These are phyloP conservation scores for Lasioglossum albipes DNA, from an alignment of 1,140 invertebrate species.

Conservation along the genomic window DNA sequence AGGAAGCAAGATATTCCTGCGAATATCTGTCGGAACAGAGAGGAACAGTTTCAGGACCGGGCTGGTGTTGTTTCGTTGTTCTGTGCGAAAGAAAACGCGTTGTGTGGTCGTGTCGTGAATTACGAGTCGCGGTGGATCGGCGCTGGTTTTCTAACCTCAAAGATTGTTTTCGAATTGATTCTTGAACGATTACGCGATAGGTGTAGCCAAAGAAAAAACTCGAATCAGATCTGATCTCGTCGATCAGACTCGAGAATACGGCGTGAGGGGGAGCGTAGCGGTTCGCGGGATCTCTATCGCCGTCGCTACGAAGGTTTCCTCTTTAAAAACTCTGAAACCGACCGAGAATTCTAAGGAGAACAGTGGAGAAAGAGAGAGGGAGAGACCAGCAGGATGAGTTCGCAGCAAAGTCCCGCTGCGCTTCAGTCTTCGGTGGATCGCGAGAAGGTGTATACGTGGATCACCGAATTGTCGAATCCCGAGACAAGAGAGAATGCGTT, in stretches of 20 bases:
- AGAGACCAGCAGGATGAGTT: conserved; percentile 77
- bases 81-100: no score
- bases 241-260: background rate
- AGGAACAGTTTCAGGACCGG: no score
- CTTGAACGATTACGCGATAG: background rate
- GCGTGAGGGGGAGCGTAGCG: no score
- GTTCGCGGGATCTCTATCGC: no score
- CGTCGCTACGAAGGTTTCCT: background rate
- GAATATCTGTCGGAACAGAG: no score
- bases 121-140: no score
- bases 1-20: no score
- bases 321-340: no score
- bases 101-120: no score
- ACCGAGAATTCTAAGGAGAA: no score
- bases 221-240: background rate
- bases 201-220: background rate
- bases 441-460: conserved; percentile 96
- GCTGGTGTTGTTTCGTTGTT: no score
- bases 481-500: conserved; percentile 97
- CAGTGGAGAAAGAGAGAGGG: background rate
- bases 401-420: conserved; percentile 82
- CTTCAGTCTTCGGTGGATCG: conserved; percentile 83
- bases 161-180: background rate
- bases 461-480: conserved; percentile 95
- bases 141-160: background rate